Evolutionary conservation across 2,797 vertebrate species (phyloP).

Genomic region (Eleutherodactylus coqui): DNA sequence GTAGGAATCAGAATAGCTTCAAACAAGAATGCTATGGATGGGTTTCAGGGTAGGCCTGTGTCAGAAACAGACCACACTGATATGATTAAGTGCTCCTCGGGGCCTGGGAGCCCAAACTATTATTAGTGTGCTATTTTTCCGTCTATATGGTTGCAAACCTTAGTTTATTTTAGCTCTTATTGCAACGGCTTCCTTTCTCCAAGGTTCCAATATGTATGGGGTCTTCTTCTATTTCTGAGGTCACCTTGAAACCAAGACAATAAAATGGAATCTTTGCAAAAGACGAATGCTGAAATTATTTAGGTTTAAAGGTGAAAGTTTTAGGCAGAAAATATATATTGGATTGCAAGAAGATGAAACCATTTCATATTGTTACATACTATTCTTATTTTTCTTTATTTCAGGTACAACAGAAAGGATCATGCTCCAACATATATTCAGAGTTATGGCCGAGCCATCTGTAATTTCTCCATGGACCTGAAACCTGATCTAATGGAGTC

Average conservation of each 20-base stretch:
- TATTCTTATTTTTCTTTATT: constrained; percentile 12
- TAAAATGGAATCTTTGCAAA: constrained; percentile 61
- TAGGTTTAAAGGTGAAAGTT: constrained; percentile 33
- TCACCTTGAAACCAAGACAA: constrained; percentile 46
- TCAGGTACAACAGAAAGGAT: neutral
- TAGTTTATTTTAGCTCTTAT: constrained; percentile 68
- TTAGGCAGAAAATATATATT: constrained; percentile 44
- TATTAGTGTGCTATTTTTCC: constrained; percentile 67
- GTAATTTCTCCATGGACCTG: neutral
- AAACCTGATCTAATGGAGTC: neutral
- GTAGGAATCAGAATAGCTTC: constrained; percentile 64
- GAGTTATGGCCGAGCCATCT: neutral
- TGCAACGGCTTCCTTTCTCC: constrained; percentile 50
- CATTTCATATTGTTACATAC: constrained; percentile 4
- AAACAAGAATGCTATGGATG: constrained; percentile 55
- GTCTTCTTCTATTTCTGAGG: constrained; percentile 65
- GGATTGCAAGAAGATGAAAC: constrained; percentile 26
- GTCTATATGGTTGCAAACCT: constrained; percentile 69
- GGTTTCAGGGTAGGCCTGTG: constrained; percentile 67
- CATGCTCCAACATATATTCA: neutral
- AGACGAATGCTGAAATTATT: constrained; percentile 40
- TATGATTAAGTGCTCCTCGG: constrained; percentile 64
- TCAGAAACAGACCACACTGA: constrained; percentile 60
- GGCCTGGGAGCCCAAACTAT: constrained; percentile 59
- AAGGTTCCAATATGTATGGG: constrained; percentile 65